These are phyloP conservation scores for Prionailurus bengalensis DNA, from an alignment of 2,113 vertebrate genomes.

Conservation along the genomic window DNA sequence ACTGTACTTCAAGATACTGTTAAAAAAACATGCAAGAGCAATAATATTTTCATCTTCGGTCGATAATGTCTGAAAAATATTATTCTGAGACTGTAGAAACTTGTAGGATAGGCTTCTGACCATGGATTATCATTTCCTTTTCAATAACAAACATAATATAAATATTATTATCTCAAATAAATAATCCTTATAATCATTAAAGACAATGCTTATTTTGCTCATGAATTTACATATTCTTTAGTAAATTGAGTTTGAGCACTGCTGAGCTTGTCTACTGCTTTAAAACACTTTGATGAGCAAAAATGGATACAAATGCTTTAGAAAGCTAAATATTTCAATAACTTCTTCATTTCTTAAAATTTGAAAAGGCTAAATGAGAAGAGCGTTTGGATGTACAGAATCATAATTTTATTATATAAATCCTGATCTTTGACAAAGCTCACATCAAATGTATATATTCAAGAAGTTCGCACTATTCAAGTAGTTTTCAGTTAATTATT, in stretches of 20 bases:
- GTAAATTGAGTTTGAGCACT: background rate
- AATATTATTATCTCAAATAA: background rate
- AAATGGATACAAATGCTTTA: background rate
- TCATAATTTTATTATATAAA: background rate
- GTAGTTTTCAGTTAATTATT: background rate
- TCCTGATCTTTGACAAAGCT: background rate
- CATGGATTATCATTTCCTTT: background rate
- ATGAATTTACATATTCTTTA: background rate
- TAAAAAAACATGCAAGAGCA: background rate
- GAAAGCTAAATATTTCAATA: background rate
- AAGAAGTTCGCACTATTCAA: background rate
- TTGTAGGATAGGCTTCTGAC: background rate
- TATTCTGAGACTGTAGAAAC: background rate
- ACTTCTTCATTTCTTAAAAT: background rate
- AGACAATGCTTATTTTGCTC: background rate
- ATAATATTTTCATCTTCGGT: background rate
- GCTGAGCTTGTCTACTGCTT: background rate
- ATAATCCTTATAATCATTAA: background rate
- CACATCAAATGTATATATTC: background rate
- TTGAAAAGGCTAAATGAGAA: background rate
- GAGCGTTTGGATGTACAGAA: background rate
- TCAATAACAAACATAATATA: background rate
- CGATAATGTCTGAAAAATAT: background rate
- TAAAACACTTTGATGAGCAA: slow-evolving; percentile 13
- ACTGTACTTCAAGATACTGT: background rate